Conservation (phyloP, 2,888 invertebrate genomes). For the Rhagonycha fulva region DNA sequence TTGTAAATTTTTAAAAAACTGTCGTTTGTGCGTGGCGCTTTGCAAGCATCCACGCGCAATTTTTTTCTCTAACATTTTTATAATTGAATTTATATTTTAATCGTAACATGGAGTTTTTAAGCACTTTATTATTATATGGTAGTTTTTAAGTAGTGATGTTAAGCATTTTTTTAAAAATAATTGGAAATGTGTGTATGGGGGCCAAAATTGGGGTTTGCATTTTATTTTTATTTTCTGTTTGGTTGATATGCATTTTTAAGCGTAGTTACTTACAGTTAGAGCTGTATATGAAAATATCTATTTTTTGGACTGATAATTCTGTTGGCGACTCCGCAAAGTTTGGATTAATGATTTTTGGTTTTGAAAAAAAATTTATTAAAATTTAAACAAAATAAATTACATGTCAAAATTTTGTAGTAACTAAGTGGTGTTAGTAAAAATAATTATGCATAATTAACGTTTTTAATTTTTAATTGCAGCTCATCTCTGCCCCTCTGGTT, state of each 20-base stretch:
- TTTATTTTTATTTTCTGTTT: slow-evolving; percentile 18
- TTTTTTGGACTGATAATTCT: slow-evolving; percentile 23
- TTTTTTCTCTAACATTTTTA: neutral
- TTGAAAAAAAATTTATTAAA: neutral
- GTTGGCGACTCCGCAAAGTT: slow-evolving; percentile 34
- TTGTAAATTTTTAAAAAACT: neutral
- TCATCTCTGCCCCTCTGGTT: neutral
- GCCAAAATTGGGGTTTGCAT: slow-evolving; percentile 14
- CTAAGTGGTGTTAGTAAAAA: neutral
- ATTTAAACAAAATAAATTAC: neutral
- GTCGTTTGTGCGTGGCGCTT: neutral
- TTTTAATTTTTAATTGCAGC: neutral
- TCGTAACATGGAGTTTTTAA: slow-evolving; percentile 24
- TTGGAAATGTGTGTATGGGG: slow-evolving; percentile 14
- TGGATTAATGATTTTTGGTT: slow-evolving; percentile 28
- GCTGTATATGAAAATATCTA: slow-evolving; percentile 17
- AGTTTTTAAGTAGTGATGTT: slow-evolving; percentile 28
- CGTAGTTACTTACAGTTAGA: slow-evolving; percentile 24
- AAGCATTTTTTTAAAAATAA: slow-evolving; percentile 17
- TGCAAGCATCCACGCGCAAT: neutral
- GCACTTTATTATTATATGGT: slow-evolving; percentile 9
- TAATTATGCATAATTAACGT: neutral
- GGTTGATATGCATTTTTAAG: slow-evolving; percentile 15
- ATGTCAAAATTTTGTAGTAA: neutral
- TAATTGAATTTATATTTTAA: slow-evolving; percentile 20